A percentile compares a stretch with the other conserved stretches of the same genome.
These are phyloP conservation scores for Drosophila pruinosa DNA, from an alignment of 1,140 invertebrate species.

Conservation along the genomic window DNA sequence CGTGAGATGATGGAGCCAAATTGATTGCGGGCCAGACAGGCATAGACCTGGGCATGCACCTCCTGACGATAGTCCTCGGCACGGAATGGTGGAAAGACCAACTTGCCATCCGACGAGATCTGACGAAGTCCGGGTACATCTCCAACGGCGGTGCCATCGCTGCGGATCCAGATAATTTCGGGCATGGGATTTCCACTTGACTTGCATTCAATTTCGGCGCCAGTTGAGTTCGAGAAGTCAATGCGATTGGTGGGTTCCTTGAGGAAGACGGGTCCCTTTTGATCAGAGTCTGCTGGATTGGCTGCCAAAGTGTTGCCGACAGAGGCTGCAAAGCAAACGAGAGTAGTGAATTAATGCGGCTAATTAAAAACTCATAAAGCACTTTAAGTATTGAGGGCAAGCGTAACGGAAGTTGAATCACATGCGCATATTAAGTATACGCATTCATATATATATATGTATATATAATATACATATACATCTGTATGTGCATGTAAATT, in stretches of 20 bases:
- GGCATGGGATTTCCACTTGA: slow-evolving; percentile 95
- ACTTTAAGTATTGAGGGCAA: slow-evolving; percentile 32
- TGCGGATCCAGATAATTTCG: slow-evolving; percentile 95
- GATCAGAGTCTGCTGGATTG: slow-evolving; percentile 79
- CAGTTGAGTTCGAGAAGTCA: slow-evolving; percentile 97
- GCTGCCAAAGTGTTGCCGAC: slow-evolving; percentile 50
- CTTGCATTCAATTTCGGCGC: slow-evolving; percentile 95
- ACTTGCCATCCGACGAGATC: slow-evolving; percentile 94
- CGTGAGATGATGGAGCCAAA: slow-evolving; percentile 95
- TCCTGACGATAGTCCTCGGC: slow-evolving; percentile 96
- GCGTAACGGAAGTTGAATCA: slow-evolving; percentile 22
- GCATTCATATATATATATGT: background rate
- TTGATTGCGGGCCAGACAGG: slow-evolving; percentile 94
- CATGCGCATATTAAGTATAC: background rate
- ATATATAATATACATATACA: background rate
- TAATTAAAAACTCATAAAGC: slow-evolving; percentile 36
- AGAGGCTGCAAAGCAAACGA: slow-evolving; percentile 30
- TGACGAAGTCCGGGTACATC: slow-evolving; percentile 94
- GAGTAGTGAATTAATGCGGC: background rate
- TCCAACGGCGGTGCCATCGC: slow-evolving; percentile 93
- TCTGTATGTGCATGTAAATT: background rate
- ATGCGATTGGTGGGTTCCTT: slow-evolving; percentile 95
- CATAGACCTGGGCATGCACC: slow-evolving; percentile 96
- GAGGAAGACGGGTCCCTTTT: slow-evolving; percentile 93
- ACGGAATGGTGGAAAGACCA: slow-evolving; percentile 96